These are phyloP conservation scores for Todiramphus saurophagus DNA, from an alignment of 2,113 vertebrate species.

Conservation along the genomic window DNA sequence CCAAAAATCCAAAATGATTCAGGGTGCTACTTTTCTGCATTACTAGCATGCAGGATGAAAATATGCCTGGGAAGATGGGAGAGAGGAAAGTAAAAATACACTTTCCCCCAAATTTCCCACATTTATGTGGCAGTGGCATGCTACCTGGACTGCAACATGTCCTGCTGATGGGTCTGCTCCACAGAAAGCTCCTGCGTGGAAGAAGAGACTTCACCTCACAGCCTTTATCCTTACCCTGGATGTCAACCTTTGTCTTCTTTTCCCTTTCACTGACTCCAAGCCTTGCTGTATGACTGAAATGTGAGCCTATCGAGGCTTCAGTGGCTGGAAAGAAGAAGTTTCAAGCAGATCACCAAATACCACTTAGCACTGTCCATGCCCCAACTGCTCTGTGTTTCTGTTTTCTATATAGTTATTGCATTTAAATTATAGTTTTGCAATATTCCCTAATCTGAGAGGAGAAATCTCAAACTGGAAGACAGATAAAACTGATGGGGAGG, in stretches of 20 bases:
- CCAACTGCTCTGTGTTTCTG: neutral
- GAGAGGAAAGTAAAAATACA: neutral
- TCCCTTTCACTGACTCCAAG: neutral
- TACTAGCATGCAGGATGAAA: neutral
- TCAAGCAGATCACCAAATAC: neutral
- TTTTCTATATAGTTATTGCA: neutral
- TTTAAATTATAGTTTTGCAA: neutral
- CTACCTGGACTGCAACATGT: neutral
- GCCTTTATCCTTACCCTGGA: neutral
- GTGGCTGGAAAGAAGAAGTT: neutral
- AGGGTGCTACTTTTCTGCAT: neutral
- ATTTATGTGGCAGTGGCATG: fast-evolving
- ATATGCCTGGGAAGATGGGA: neutral
- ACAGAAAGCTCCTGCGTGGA: neutral
- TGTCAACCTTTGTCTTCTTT: neutral
- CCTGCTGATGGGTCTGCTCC: neutral
- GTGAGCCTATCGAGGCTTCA: neutral
- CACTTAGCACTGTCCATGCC: neutral
- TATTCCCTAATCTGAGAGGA: neutral
- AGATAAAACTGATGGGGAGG: neutral
- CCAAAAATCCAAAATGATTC: neutral
- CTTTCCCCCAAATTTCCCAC: neutral
- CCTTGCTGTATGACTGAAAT: neutral
- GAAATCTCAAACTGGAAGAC: neutral
- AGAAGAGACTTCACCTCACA: neutral